These are phyloP conservation scores for Cydia splendana DNA, from an alignment of 1,140 invertebrate species.

Conservation along the genomic window DNA sequence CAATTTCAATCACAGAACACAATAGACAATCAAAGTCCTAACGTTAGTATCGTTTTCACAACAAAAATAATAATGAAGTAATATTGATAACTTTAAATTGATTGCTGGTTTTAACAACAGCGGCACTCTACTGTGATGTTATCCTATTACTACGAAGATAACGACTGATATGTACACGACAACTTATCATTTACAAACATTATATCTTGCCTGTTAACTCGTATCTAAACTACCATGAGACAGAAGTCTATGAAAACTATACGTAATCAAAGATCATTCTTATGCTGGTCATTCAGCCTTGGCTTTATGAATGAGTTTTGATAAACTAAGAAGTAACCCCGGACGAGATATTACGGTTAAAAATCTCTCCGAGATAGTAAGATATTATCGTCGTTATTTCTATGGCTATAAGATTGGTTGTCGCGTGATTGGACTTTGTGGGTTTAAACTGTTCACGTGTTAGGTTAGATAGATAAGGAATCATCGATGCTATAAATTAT, in stretches of 20 bases:
- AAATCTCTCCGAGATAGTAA: not conserved
- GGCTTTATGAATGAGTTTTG: not conserved
- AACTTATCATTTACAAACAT: not conserved
- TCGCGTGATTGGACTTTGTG: not conserved
- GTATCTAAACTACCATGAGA: not conserved
- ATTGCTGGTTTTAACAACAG: not conserved
- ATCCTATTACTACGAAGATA: constrained; percentile 9
- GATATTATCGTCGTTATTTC: not conserved
- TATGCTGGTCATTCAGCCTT: not conserved
- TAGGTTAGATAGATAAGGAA: constrained; percentile 3
- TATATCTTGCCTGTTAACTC: not conserved
- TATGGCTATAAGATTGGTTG: not conserved
- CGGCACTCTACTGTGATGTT: not conserved
- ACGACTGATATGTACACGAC: constrained; percentile 1
- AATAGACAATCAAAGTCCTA: not conserved
- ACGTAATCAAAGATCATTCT: not conserved
- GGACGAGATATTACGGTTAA: not conserved
- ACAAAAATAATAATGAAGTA: not conserved
- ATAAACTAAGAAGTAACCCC: not conserved
- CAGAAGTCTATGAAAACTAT: not conserved
- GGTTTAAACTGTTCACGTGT: not conserved
- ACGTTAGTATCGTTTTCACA: not conserved
- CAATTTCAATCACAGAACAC: not conserved
- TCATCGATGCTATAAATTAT: constrained; percentile 3
- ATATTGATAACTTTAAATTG: not conserved